phyloP scores from a whole-genome alignment of 30 jellyfish, hydroid and myxozoan species.

The Aurelia coerulea region DNA sequence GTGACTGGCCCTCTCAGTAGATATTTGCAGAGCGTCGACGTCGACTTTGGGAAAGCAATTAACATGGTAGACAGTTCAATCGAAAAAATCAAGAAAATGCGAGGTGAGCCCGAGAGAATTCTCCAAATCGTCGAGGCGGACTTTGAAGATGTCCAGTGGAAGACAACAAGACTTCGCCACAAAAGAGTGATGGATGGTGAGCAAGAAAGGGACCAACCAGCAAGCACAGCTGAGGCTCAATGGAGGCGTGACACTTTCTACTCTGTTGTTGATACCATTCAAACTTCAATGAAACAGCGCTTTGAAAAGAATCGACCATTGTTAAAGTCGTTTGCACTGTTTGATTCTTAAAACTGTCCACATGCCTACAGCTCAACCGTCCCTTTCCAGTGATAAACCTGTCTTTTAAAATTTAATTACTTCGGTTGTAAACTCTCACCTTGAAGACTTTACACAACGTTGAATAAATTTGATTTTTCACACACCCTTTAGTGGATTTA shows the following conservation, averaged over 20 bases:
- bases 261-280: slow-evolving; percentile 14
- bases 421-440: too few relatives aligned
- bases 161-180: not conserved
- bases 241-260: slow-evolving; percentile 28
- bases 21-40: too few relatives aligned
- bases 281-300: slow-evolving; percentile 19
- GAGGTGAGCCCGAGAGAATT: not conserved
- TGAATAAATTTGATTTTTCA: too few relatives aligned
- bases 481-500: too few relatives aligned
- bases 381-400: too few relatives aligned
- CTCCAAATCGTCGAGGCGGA: slow-evolving; percentile 12
- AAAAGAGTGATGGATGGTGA: slow-evolving; percentile 39
- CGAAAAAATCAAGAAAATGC: not conserved
- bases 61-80: slow-evolving; percentile 30
- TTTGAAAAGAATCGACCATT: slow-evolving; percentile 16
- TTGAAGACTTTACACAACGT: too few relatives aligned
- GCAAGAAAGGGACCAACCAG: slow-evolving; percentile 33
- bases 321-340: not conserved
- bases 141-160: slow-evolving; percentile 27
- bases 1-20: too few relatives aligned
- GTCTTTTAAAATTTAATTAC: too few relatives aligned
- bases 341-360: not conserved
- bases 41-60: slow-evolving; percentile 34
- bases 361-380: too few relatives aligned
- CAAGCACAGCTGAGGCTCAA: slow-evolving; percentile 24